Evolutionary conservation across 2,888 invertebrate genomes (phyloP).

Genomic region (Nephrotoma guestfalica): DNA sequence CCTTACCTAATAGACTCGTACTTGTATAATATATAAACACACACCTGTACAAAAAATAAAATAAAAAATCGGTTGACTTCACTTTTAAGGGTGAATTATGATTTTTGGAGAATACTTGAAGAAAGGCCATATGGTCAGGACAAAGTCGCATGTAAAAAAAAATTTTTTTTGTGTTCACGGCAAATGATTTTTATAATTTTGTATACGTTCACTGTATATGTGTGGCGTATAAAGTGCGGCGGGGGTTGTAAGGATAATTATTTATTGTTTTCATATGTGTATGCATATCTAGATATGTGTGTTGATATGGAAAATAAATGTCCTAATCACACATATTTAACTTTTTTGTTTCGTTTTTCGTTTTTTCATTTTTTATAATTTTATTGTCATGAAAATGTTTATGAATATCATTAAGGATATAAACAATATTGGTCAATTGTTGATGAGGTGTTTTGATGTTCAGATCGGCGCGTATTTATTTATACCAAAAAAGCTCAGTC

Average conservation of each 20-base stretch:
- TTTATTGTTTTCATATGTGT: background rate
- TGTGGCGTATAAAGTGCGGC: background rate
- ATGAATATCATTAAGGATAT: background rate
- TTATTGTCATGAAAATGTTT: background rate
- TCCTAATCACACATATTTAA: conserved; percentile 2
- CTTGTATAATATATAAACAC: background rate
- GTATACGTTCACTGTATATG: background rate
- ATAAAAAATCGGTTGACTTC: background rate
- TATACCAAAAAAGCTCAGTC: too few species aligned
- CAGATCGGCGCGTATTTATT: background rate
- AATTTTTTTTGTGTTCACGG: background rate
- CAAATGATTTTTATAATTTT: background rate
- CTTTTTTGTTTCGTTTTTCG: background rate
- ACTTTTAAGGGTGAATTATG: background rate
- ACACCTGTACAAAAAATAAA: background rate
- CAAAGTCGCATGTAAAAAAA: too few species aligned
- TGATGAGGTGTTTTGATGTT: conserved; percentile 18
- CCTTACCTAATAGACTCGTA: background rate
- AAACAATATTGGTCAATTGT: conserved; percentile 13
- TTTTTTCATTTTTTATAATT: background rate
- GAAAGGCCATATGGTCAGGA: background rate
- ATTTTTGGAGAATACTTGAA: background rate
- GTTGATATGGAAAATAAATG: background rate
- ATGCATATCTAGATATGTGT: background rate
- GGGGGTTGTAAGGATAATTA: background rate